Base-by-base conservation (phyloP, 2,113 vertebrate genomes). In the Strix aluco region DNA sequence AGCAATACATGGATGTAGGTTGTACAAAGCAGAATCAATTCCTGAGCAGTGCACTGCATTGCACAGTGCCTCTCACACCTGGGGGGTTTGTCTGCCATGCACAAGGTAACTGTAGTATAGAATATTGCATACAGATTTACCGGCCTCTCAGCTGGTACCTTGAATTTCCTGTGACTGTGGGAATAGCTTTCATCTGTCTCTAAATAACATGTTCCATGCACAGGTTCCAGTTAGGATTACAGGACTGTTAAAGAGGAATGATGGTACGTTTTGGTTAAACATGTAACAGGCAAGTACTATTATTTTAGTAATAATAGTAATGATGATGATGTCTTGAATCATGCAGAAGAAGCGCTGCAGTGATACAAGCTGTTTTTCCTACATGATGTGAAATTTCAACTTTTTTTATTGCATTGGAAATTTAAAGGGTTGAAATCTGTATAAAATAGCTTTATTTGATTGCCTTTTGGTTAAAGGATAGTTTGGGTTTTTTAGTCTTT, bases 1-100 rank as follows among this genome's bases (percentile, higher is more conserved):
- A 67, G 19, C 25, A 26, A 2, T 18, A 34, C 4, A 7, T 8
- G 23, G 12, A 11, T n/a, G 6, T 5, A 13, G 12, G 19, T 3
- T 52, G 29, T 38, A 62, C 13, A 59, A 77, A 81, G 27, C 42
- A 88, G 42, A 81, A 62, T 11, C 25, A 47, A 1, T 58, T 65
- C 42, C 49, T 6, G 9, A 40, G 46, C 19, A 49, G 12, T 6
- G 20, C 22, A 3, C 23, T 65, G 32, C 29, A 8, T 12, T 66
- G 55, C 61, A 72, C 11, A 67, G 29, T 73, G 27, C n/a, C 61
- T 71, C 66, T 62, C 27, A 34, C 23, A 51, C 10, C 34, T 26
- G 40, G 19, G 20, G 52, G 6, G 5, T 22, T 73, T 17, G 4
- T 51, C 71, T 84, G 63, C 40, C 58, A 9, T 38, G 58, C 15